phyloP scores from a whole-genome alignment of 1,140 invertebrate species.

The Homalodisca vitripennis region DNA sequence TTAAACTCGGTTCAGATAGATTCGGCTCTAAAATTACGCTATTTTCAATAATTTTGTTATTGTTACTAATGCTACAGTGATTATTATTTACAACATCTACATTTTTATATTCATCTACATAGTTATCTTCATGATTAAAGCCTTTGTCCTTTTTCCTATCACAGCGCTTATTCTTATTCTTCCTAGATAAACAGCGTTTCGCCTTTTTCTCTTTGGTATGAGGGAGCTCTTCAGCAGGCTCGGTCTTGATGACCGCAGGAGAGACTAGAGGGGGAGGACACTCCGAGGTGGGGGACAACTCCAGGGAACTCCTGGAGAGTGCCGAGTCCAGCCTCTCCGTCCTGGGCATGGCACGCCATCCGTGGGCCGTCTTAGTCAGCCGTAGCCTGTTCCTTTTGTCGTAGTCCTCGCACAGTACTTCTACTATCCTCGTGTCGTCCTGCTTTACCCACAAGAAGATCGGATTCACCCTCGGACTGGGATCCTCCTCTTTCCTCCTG shows the following conservation, averaged over 20 bases:
- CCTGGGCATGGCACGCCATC: constrained; percentile 77
- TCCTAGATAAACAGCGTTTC: constrained; percentile 32
- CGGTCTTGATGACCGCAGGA: not conserved
- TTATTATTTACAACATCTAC: constrained; percentile 32
- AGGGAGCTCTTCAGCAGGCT: no score
- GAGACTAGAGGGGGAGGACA: constrained; percentile 22
- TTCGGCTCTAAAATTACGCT: constrained; percentile 2
- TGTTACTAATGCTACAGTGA: constrained; percentile 17
- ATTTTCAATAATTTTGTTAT: constrained; percentile 25
- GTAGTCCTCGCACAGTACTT: constrained; percentile 82
- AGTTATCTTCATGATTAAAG: not conserved
- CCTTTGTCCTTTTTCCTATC: constrained; percentile 20
- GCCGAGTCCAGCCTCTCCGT: constrained; percentile 64
- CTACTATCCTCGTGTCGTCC: constrained; percentile 71
- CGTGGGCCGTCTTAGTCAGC: constrained; percentile 71
- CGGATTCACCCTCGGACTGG: constrained; percentile 63
- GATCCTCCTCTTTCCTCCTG: constrained; percentile 28
- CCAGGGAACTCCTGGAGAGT: constrained; percentile 47
- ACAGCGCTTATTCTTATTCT: constrained; percentile 26
- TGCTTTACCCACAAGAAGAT: constrained; percentile 81
- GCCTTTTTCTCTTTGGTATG: constrained; percentile 36
- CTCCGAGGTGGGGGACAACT: constrained; percentile 15
- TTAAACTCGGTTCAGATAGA: constrained; percentile 19
- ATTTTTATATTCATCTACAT: constrained; percentile 18
- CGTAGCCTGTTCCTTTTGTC: constrained; percentile 78